Conservation (phyloP, 1,140 invertebrate genomes). For the Scaptomyza graminum region DNA sequence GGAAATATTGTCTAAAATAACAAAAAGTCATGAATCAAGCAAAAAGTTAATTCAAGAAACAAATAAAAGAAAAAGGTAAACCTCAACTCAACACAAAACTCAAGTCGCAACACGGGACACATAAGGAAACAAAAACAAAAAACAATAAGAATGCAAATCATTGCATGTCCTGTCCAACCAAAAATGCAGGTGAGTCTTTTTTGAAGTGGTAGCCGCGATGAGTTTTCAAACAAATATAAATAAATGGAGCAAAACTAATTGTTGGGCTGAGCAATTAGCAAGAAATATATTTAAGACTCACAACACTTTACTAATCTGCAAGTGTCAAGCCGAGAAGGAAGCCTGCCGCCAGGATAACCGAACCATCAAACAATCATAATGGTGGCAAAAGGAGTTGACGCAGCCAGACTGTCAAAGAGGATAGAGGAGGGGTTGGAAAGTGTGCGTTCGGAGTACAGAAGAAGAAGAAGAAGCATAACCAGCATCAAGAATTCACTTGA, state of each 20-base stretch:
- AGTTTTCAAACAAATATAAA: constrained; percentile 48
- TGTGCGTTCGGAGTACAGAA: constrained; percentile 72
- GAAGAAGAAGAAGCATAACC: constrained; percentile 32
- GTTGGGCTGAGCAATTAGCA: constrained; percentile 70
- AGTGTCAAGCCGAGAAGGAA: constrained; percentile 68
- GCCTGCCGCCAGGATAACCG: constrained; percentile 28
- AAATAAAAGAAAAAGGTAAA: constrained; percentile 34
- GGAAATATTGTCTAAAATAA: constrained; percentile 67
- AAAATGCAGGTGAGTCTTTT: constrained; percentile 23
- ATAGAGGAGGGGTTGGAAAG: constrained; percentile 54
- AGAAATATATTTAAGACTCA: constrained; percentile 70
- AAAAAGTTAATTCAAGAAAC: constrained; percentile 73
- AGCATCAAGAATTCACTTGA: constrained; percentile 64
- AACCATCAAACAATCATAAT: constrained; percentile 35
- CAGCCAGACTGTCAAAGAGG: constrained; percentile 13
- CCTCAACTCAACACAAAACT: constrained; percentile 25
- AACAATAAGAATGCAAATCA: constrained; percentile 74
- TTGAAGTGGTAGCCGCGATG: background rate
- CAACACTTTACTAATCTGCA: constrained; percentile 81
- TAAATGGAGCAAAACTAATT: constrained; percentile 78
- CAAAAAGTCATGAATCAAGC: constrained; percentile 79
- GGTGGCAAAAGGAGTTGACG: constrained; percentile 71
- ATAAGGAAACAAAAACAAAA: constrained; percentile 50
- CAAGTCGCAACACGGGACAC: constrained; percentile 37
- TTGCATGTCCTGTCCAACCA: constrained; percentile 52